phyloP scores from a whole-genome alignment of 2,113 vertebrate genomes.

The Brienomyrus longianalis region DNA sequence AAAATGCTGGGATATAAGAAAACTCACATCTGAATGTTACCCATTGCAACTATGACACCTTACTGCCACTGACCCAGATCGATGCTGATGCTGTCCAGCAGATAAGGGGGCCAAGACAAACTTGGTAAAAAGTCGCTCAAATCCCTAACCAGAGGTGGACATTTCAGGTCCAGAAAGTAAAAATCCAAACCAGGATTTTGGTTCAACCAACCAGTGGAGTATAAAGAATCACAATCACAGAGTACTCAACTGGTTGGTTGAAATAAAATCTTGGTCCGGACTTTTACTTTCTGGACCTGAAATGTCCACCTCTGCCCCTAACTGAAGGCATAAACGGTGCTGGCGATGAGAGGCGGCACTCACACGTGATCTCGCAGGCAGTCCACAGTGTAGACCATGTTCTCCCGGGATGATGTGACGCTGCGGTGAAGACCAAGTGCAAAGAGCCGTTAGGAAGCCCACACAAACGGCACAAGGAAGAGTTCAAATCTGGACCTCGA shows the following conservation, averaged over 20 bases:
- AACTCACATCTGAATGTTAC: not conserved
- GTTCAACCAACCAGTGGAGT: too few species aligned
- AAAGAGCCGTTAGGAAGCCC: conserved; percentile 12
- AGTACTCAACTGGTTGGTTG: too few species aligned
- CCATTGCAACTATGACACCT: not conserved
- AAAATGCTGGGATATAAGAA: not conserved
- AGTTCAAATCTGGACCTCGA: too few species aligned
- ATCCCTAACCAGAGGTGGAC: not conserved
- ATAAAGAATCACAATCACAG: too few species aligned
- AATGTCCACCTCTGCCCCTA: too few species aligned
- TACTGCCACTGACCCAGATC: not conserved
- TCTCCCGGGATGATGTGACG: conserved; percentile 79
- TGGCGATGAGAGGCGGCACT: conserved; percentile 44
- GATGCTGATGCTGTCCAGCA: not conserved
- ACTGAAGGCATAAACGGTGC: not conserved
- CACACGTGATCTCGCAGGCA: conserved; percentile 85
- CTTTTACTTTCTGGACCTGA: too few species aligned
- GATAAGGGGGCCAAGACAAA: not conserved
- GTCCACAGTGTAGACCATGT: conserved; percentile 78
- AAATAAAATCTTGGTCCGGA: too few species aligned
- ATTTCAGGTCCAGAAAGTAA: too few species aligned
- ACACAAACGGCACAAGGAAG: not conserved
- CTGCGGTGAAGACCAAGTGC: conserved; percentile 53
- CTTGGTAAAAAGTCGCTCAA: not conserved
- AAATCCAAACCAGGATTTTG: too few species aligned